Conservation (phyloP, 2,113 vertebrate genomes). For the Irena cyanogastra region DNA sequence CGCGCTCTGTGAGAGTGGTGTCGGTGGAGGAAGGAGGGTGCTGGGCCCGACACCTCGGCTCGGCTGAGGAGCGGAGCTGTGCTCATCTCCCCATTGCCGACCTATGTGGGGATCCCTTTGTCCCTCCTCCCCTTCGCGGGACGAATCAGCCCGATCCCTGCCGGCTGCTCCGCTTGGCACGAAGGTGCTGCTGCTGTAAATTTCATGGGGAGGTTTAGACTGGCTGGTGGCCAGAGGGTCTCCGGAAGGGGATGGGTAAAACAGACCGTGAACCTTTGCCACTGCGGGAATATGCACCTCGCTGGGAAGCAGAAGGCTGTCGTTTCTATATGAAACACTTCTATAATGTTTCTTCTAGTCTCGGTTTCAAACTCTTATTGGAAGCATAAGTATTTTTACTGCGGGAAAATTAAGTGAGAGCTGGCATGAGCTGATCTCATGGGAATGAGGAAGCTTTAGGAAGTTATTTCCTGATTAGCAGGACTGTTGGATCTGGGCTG, state of each 20-base stretch:
- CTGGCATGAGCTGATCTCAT: not conserved
- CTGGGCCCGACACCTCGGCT: not conserved
- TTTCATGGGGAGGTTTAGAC: no score
- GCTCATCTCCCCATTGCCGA: not conserved
- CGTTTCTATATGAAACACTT: not conserved
- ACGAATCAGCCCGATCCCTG: no score
- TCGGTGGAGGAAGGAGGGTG: no score
- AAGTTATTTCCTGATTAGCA: not conserved
- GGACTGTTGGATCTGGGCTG: not conserved
- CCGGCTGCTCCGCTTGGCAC: not conserved
- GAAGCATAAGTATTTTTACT: not conserved
- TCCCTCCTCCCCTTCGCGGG: not conserved
- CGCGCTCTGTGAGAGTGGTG: not conserved
- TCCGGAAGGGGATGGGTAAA: not conserved
- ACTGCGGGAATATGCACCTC: accelerated
- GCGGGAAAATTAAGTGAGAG: not conserved
- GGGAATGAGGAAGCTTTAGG: not conserved
- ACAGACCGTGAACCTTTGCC: accelerated
- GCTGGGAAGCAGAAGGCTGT: not conserved
- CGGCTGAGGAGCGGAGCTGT: no score
- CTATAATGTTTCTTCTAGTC: not conserved
- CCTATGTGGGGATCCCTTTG: not conserved
- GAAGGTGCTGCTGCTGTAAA: not conserved
- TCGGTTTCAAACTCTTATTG: not conserved
- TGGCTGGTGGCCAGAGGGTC: not conserved